Base-by-base conservation (phyloP, 35 echinoderm and acorn worm species). In the Ophiothrix spiculata region DNA sequence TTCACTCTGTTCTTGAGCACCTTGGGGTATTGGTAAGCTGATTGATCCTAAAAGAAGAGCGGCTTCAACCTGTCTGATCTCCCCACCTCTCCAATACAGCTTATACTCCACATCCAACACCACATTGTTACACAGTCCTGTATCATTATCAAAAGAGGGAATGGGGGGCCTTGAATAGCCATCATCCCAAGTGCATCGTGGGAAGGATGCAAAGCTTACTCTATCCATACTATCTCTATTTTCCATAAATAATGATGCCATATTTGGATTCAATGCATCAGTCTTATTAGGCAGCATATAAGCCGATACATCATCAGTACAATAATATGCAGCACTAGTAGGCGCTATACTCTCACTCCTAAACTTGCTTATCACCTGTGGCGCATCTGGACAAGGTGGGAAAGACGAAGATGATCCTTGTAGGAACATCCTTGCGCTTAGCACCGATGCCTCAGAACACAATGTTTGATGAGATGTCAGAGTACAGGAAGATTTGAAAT, bases 181-280 rank as follows among this genome's bases (percentile, higher is more conserved):
- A 89, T 99, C 96, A 83, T 99, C 96, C 96, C 96, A 99, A 12
- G 39, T 73, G 84, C 96, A 99, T 2, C 92, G 85, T 13, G 64
- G 36, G 32, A 45, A 46, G 32, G 80, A 33, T 17, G 78, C 42
- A 23, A n/a, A 21, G 12, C 60, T 77, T 39, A 25, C 38, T 1
- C 45, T 28, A 25, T 69, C 60, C 60, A 25, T 28, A 15, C 29
- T 28, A 10, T 49, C 42, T 19, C 6, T 19, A 10, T 19, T 19
- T 0, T 33, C 17, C 16, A 37, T 76, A 41, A 99, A 99, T 25
- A 94, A 56, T 17, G 83, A 81, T 49, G 89, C 81, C 38, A 88
- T 32, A 33, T 90, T 90, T 31, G 79, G 56, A 77, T 33, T 13
- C 28, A 79, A 79, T 17, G 56, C 35, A 33, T 91, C 84, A 33